Percentiles rank a stretch among this genome's conserved stretches.
These are phyloP conservation scores for Mustelus asterias DNA, from an alignment of 2,113 vertebrate genomes.

Conservation along the genomic window DNA sequence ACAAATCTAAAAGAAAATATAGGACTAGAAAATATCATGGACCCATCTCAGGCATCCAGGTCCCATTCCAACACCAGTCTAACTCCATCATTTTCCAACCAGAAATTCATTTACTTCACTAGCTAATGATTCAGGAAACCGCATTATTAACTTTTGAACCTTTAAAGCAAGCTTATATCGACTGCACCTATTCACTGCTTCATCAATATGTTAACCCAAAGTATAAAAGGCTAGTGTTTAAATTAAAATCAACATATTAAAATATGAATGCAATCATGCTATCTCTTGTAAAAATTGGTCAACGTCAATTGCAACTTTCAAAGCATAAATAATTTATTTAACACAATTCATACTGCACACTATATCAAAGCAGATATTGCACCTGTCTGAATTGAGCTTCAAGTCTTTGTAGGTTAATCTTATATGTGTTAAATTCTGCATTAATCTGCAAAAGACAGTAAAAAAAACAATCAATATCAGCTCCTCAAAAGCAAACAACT, in stretches of 20 bases:
- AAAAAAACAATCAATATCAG: not conserved
- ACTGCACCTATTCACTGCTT: too few relatives aligned
- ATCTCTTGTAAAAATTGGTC: not conserved
- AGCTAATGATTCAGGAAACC: too few relatives aligned
- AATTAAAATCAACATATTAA: not conserved
- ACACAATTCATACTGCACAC: not conserved
- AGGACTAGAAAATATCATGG: not conserved
- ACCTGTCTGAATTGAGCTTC: conserved; percentile 45
- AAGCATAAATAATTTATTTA: not conserved
- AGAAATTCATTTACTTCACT: too few relatives aligned
- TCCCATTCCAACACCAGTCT: too few relatives aligned
- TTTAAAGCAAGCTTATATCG: too few relatives aligned
- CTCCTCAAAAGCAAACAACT: not conserved
- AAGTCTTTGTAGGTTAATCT: conserved; percentile 39
- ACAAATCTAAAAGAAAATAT: not conserved
- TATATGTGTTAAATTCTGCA: conserved; percentile 45
- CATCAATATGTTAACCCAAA: not conserved
- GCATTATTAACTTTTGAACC: too few relatives aligned
- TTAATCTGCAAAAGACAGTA: conserved; percentile 41
- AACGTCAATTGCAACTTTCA: not conserved
- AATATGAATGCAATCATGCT: not conserved
- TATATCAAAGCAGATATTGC: not conserved
- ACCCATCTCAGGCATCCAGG: not conserved
- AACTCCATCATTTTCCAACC: too few relatives aligned
- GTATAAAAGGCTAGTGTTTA: not conserved